Evolutionary conservation across 2,888 invertebrate species (phyloP).

Genomic region (Caenorhabditis auriculariae): DNA sequence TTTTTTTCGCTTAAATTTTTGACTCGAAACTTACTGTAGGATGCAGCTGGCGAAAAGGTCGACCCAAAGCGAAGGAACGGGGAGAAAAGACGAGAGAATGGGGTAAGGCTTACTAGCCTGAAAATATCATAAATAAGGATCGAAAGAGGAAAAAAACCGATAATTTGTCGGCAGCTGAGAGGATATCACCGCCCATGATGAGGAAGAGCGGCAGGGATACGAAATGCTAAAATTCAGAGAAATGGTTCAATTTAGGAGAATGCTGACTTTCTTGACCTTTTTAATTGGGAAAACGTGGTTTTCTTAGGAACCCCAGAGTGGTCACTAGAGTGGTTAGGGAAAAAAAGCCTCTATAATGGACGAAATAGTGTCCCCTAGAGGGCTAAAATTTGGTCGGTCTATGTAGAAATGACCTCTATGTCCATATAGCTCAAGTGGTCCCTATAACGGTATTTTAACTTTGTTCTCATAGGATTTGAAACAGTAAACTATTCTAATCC

Average conservation of each 20-base stretch:
- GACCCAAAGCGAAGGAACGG: conserved; percentile 55
- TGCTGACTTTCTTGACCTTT: too few relatives aligned
- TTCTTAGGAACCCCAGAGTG: too few relatives aligned
- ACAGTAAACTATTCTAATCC: too few relatives aligned
- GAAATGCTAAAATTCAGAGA: conserved; percentile 72
- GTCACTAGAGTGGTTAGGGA: too few relatives aligned
- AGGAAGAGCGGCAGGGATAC: conserved; percentile 86
- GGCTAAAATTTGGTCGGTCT: too few relatives aligned
- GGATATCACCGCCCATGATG: conserved; percentile 77
- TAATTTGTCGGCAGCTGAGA: conserved; percentile 77
- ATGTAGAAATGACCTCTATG: too few relatives aligned
- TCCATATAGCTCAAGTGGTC: too few relatives aligned
- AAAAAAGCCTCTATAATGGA: too few relatives aligned
- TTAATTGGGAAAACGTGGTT: too few relatives aligned
- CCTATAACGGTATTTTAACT: too few relatives aligned
- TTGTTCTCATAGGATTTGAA: too few relatives aligned
- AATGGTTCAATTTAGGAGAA: background rate
- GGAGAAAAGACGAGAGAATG: conserved; percentile 17
- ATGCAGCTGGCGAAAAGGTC: conserved; percentile 48
- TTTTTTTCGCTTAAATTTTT: background rate
- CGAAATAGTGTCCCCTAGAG: too few relatives aligned
- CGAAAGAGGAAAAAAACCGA: conserved; percentile 65
- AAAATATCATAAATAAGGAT: background rate
- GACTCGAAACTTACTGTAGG: conserved; percentile 42
- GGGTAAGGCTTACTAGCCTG: conserved; percentile 17